Conservation (phyloP, 1,140 invertebrate species). For the Ooceraea biroi region DNA sequence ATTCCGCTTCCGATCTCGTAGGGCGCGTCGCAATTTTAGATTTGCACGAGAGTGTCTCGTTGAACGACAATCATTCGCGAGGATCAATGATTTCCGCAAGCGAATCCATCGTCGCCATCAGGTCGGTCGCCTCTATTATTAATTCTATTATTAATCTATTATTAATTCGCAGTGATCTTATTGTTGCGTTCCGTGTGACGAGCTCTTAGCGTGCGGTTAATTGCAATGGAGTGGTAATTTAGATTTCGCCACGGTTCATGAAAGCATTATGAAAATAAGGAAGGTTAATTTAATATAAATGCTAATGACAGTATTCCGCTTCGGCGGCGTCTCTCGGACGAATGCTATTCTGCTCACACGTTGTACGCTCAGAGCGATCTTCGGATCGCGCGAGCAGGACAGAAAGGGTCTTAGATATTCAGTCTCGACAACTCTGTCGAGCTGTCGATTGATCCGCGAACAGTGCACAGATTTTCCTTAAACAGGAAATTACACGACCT, state of each 20-base stretch:
- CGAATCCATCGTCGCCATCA: background rate
- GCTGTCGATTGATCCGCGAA: background rate
- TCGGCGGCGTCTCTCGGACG: conserved; percentile 50
- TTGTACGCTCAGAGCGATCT: conserved; percentile 68
- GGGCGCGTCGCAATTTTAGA: no score
- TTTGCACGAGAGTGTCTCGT: no score
- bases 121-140: background rate
- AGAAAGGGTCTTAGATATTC: background rate
- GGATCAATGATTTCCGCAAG: no score
- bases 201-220: conserved; percentile 39
- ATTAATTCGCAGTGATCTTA: background rate
- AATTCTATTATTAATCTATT: no score
- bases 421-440: background rate
- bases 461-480: background rate
- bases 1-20: no score
- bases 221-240: conserved; percentile 37
- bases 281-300: conserved; percentile 80
- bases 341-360: conserved; percentile 55
- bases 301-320: conserved; percentile 72
- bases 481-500: background rate
- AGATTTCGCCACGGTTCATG: conserved; percentile 29
- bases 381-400: conserved; percentile 37
- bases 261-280: conserved; percentile 74
- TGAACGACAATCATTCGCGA: no score
- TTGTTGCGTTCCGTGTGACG: background rate